These are phyloP conservation scores for Bicyclus anynana DNA, from an alignment of 1,140 invertebrate species.

Conservation along the genomic window DNA sequence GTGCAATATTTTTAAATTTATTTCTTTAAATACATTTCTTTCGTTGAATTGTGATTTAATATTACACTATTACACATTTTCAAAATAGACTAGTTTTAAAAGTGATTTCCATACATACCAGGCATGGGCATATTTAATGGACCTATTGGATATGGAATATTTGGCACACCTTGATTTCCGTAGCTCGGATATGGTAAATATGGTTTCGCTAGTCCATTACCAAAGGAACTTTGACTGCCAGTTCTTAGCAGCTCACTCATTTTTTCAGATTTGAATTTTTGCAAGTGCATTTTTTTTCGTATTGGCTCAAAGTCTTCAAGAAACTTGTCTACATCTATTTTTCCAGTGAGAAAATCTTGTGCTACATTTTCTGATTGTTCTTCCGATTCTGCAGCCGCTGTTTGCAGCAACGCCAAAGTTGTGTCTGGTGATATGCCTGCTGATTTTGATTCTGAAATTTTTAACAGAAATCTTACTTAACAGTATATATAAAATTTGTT, in stretches of 20 bases:
- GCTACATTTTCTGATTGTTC: slow-evolving; percentile 90
- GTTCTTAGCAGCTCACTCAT: slow-evolving; percentile 85
- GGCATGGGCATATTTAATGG: slow-evolving; percentile 80
- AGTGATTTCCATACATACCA: slow-evolving; percentile 70
- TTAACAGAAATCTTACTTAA: neutral
- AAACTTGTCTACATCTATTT: slow-evolving; percentile 87
- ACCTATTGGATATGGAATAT: slow-evolving; percentile 77
- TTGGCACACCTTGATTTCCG: slow-evolving; percentile 48
- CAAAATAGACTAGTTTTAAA: slow-evolving; percentile 38
- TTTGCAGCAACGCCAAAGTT: slow-evolving; percentile 89
- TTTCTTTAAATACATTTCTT: neutral
- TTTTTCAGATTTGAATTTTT: slow-evolving; percentile 92
- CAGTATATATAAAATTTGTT: neutral
- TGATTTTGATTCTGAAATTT: slow-evolving; percentile 80
- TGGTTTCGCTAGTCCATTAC: slow-evolving; percentile 58
- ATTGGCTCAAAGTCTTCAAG: slow-evolving; percentile 85
- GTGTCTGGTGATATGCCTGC: slow-evolving; percentile 87
- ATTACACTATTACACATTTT: neutral
- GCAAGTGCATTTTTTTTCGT: slow-evolving; percentile 87
- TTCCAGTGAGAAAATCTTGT: slow-evolving; percentile 85
- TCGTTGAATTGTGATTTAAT: neutral
- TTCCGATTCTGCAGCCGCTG: slow-evolving; percentile 90
- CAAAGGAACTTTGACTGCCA: slow-evolving; percentile 47
- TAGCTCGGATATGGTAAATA: slow-evolving; percentile 67
- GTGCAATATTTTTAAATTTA: neutral